These are phyloP conservation scores for Macrophya annulata DNA, from an alignment of 2,888 invertebrate species.

Conservation along the genomic window DNA sequence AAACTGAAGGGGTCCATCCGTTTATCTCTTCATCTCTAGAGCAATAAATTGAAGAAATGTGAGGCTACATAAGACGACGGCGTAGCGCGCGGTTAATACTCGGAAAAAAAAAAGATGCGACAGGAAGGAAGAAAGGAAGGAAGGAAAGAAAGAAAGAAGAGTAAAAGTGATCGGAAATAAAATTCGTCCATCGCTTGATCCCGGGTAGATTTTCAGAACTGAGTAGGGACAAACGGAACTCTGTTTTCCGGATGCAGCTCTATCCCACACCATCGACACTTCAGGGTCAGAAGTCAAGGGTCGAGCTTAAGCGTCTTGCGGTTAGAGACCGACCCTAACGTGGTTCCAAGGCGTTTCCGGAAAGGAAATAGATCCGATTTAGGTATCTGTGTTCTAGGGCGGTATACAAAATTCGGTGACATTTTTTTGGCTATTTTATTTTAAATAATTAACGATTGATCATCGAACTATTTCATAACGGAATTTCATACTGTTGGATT, in stretches of 20 bases:
- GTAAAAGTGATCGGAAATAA: slow-evolving; percentile 29
- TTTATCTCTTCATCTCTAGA: slow-evolving; percentile 43
- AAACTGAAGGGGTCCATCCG: slow-evolving; percentile 33
- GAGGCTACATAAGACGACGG: neutral
- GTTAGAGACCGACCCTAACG: slow-evolving; percentile 32
- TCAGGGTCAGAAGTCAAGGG: slow-evolving; percentile 42
- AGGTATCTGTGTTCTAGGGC: neutral
- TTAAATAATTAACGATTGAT: no score
- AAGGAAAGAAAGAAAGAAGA: neutral
- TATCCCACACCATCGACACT: slow-evolving; percentile 15
- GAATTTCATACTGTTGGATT: no score
- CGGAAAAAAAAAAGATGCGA: neutral
- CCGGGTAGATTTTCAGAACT: neutral
- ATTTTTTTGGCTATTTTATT: neutral
- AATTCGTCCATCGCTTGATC: slow-evolving; percentile 13
- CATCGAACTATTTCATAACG: no score
- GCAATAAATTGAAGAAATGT: slow-evolving; percentile 50
- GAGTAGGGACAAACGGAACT: slow-evolving; percentile 1
- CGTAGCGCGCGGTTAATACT: slow-evolving; percentile 10
- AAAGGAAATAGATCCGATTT: neutral
- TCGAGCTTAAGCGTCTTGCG: slow-evolving; percentile 40
- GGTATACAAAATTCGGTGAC: neutral
- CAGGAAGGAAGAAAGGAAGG: neutral
- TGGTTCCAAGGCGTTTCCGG: slow-evolving; percentile 18
- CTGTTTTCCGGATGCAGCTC: slow-evolving; percentile 23